Percentiles rank a stretch among this genome's conserved stretches.
Conservation (phyloP, 2,888 invertebrate species). For the Apodemia zela region DNA sequence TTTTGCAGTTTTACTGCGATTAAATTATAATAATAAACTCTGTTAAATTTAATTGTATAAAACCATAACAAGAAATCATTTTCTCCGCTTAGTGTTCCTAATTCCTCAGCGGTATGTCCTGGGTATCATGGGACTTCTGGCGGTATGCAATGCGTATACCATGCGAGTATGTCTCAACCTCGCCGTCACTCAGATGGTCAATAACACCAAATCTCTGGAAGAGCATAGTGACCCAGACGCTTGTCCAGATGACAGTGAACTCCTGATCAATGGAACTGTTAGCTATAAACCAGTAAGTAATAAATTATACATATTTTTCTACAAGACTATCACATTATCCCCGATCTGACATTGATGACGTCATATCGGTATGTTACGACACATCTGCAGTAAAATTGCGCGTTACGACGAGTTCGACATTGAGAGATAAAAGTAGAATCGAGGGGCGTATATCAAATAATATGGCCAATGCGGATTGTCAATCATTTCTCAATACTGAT, state of each 20-base stretch:
- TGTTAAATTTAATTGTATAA: neutral
- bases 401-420: too few relatives aligned
- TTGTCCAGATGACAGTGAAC: slow-evolving; percentile 60
- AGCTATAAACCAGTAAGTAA: slow-evolving; percentile 56
- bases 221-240: slow-evolving; percentile 57
- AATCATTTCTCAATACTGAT: too few relatives aligned
- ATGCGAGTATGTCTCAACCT: slow-evolving; percentile 87
- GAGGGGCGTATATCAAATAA: too few relatives aligned
- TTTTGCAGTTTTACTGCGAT: too few relatives aligned
- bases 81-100: slow-evolving; percentile 75
- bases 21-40: neutral
- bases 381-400: too few relatives aligned
- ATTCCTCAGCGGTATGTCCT: slow-evolving; percentile 86
- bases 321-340: too few relatives aligned
- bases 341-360: too few relatives aligned
- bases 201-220: slow-evolving; percentile 57
- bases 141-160: slow-evolving; percentile 87
- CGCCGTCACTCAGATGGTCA: slow-evolving; percentile 85
- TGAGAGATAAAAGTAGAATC: too few relatives aligned
- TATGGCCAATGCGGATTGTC: too few relatives aligned
- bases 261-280: slow-evolving; percentile 57
- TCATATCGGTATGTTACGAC: too few relatives aligned
- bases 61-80: slow-evolving; percentile 33
- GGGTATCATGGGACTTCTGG: slow-evolving; percentile 87
- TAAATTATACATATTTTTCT: too few relatives aligned